Evolutionary conservation across 37 sponge, comb jelly and placozoan genomes (phyloP).

Genomic region (Aphrocallistes beatrix): DNA sequence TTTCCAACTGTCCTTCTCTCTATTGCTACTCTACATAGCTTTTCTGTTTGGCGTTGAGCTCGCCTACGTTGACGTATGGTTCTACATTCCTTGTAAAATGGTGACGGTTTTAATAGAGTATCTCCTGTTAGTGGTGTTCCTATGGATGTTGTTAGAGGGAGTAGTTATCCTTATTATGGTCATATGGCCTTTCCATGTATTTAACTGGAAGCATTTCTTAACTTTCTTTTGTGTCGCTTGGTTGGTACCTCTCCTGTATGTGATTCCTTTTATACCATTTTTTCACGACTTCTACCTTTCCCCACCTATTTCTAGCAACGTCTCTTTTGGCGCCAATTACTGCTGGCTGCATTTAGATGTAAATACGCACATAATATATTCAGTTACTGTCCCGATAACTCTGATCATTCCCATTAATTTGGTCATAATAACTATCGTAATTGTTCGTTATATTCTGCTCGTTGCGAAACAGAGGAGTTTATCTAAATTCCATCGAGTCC

Average conservation of each 20-base stretch:
- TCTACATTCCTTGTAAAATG: neutral
- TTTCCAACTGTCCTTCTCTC: neutral
- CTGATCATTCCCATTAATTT: neutral
- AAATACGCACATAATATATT: neutral
- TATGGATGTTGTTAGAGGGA: conserved; percentile 3
- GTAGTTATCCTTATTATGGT: neutral
- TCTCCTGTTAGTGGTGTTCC: neutral
- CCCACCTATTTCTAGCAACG: neutral
- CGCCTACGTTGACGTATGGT: neutral
- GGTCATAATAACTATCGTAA: neutral
- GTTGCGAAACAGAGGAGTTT: neutral
- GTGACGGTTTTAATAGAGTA: neutral
- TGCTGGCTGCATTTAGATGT: neutral
- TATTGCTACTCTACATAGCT: neutral
- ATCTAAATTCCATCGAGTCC: neutral
- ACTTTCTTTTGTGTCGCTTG: neutral
- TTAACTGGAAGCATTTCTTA: neutral
- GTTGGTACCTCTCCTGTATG: neutral
- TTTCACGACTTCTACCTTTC: neutral
- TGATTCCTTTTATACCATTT: neutral
- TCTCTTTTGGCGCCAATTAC: too few relatives aligned
- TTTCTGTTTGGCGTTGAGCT: conserved; percentile 10
- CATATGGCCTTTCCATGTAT: neutral
- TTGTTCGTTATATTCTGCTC: neutral
- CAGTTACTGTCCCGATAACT: neutral